Evolutionary conservation across 2,113 vertebrate species (phyloP), one percentile per base, ranked within the genome.

Genomic region (Aplodontia rufa): DNA sequence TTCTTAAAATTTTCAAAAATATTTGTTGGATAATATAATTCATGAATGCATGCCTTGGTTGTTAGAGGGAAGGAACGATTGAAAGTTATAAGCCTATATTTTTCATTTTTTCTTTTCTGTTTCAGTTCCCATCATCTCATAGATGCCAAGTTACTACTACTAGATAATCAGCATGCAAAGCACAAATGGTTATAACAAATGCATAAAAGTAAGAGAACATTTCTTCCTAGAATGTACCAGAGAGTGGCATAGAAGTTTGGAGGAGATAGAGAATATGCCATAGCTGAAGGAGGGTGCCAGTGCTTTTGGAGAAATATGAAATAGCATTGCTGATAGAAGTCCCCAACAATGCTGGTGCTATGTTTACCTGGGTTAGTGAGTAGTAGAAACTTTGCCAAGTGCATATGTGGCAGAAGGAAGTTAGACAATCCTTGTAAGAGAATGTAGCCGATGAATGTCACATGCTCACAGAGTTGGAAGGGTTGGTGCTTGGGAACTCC

Each of bases 1-100:
- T 26, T 58, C 35, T 94, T 42, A 26, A 30, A n/a, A n/a, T n/a
- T n/a, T n/a, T n/a, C n/a, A n/a, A n/a, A n/a, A 58, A 92, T 58
- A 79, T 58, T 81, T 94, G 49, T 20, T 51, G 45, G 69, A 64
- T 86, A 42, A 82, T 71, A 32, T 22, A 90, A 93, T 78, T 53
- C 47, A 87, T 30, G 22, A 90, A 86, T n/a, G 2, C 11, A 40
- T 53, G 51, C 8, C 20, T 80, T 91, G 37, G 6, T 37, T 90
- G 0, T n/a, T 87, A 6, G 8, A 93, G 37, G 9, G 12, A 68
- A 95, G 32, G 9, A 3, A 42, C 79, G 49, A 82, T 40, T 87
- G 82, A 13, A 37, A 53, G 2, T 10, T 37, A 71, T 1, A 92
- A 60, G 16, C 1, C 10, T 64, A 30, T 17, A 6, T 7, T 91